These are phyloP conservation scores for Podotricha telesiphe DNA, from an alignment of 2,888 invertebrate genomes.

Conservation along the genomic window DNA sequence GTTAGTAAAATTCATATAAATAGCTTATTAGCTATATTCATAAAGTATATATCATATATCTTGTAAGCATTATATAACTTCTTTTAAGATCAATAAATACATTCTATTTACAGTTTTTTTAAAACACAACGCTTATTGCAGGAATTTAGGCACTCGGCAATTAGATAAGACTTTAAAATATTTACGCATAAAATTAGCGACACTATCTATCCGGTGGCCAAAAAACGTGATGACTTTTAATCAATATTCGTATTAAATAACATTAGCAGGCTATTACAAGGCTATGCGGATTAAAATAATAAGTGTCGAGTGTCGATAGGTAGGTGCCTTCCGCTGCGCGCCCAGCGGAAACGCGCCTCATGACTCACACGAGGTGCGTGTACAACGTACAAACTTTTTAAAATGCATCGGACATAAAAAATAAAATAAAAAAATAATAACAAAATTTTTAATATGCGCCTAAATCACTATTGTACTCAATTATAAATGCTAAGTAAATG, in stretches of 20 bases:
- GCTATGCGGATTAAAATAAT: slow-evolving; percentile 49
- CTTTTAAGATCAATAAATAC: too few species aligned
- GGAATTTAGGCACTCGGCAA: neutral
- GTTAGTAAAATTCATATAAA: too few species aligned
- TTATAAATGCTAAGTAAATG: too few species aligned
- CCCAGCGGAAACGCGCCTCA: slow-evolving; percentile 60
- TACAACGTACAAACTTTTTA: slow-evolving; percentile 33
- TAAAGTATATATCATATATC: too few species aligned
- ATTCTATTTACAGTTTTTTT: too few species aligned
- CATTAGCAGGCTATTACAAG: slow-evolving; percentile 45
- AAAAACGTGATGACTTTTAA: slow-evolving; percentile 31
- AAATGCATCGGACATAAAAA: slow-evolving; percentile 14
- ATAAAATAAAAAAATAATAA: neutral
- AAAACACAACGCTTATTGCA: neutral
- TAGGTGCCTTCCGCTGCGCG: slow-evolving; percentile 67
- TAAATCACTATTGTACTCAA: too few species aligned
- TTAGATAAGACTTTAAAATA: neutral
- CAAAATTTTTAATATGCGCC: too few species aligned
- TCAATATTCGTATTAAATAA: slow-evolving; percentile 42
- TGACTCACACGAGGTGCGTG: slow-evolving; percentile 60
- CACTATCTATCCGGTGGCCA: neutral
- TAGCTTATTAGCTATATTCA: too few species aligned
- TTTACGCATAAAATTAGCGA: neutral
- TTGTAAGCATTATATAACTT: too few species aligned
- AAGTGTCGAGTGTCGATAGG: slow-evolving; percentile 46